Evolutionary conservation across 2,797 vertebrate genomes (phyloP).

Genomic region (Bradypus variegatus): DNA sequence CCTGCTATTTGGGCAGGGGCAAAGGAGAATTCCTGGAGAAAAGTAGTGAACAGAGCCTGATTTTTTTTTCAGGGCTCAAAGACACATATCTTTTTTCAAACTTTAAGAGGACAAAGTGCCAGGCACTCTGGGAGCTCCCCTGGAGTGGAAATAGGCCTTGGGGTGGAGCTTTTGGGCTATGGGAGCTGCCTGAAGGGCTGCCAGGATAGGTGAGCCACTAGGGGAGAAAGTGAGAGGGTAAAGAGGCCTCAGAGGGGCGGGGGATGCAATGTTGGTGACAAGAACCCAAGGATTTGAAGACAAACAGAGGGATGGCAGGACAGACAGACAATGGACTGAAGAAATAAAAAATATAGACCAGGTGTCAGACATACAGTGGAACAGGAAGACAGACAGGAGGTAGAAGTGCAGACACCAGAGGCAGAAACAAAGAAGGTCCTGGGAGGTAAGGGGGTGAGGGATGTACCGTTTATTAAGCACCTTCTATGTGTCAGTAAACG

Average conservation of each 20-base stretch:
- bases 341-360: not conserved
- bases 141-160: not conserved
- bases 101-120: not conserved
- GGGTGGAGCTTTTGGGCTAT: not conserved
- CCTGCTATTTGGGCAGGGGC: not conserved
- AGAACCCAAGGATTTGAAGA: not conserved
- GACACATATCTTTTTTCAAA: not conserved
- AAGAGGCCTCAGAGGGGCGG: not conserved
- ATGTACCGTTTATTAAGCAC: not conserved
- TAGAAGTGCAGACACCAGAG: not conserved
- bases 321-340: not conserved
- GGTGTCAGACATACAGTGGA: not conserved
- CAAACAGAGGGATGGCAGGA: not conserved
- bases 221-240: not conserved
- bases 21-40: not conserved
- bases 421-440: not conserved
- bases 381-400: constrained; percentile 7
- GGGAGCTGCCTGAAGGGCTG: not conserved
- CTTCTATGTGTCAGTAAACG: not conserved
- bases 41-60: not conserved
- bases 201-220: not conserved
- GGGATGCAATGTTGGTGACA: not conserved
- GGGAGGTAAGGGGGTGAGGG: not conserved
- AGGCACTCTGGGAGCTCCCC: not conserved
- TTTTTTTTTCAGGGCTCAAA: not conserved